Base-by-base conservation (phyloP, 1,140 invertebrate species). In the Drosophila novamexicana region DNA sequence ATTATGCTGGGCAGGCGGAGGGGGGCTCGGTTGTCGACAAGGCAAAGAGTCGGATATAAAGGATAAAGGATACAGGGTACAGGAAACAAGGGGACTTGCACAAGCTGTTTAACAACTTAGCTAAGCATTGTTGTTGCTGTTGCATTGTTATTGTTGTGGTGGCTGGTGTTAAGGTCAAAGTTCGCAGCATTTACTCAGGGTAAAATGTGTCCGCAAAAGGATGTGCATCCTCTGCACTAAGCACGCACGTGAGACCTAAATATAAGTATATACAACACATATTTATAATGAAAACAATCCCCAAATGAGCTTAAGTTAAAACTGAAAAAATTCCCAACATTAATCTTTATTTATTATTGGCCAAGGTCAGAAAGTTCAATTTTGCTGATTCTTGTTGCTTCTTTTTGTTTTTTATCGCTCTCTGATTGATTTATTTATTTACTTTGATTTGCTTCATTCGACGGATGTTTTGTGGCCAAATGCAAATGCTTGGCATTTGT, bases 41-140 rank as follows among this genome's bases (percentile, higher is more conserved):
- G 54, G 40, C 18, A 14, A 56, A 32, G 49, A 57, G 52, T 56
- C 16, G 53, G 16, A 22, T 18, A 57, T 57, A 36, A 5, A 16
- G 10, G 74, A 6, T 32, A 10, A 7, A 8, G 29, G 54, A 16
- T 12, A 52, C 16, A 47, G 61, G 18, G 37, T 12, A 49, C 22
- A 47, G 45, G 12, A 18, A 49, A 42, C 22, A 42, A 36, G 12
- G 14, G 54, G 77, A 62, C 22, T 61, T 64, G 61, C 44, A 81
- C 78, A 81, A 79, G 70, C 78, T 81, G 75, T 79, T 86, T 73
- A 80, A 74, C 77, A 77, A 65, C 74, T 81, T 84, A 75, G 59
- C 58, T 56, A 61, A 61, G 58, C 44, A 37, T 47, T 37, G 42
- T 44, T 42, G 22, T 14, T 39, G 40, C 16, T 52, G 61, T 40